A percentile compares a stretch with the other conserved stretches of the same genome.
phyloP scores from a whole-genome alignment of 2,797 vertebrate genomes.

The Siniperca undulata region DNA sequence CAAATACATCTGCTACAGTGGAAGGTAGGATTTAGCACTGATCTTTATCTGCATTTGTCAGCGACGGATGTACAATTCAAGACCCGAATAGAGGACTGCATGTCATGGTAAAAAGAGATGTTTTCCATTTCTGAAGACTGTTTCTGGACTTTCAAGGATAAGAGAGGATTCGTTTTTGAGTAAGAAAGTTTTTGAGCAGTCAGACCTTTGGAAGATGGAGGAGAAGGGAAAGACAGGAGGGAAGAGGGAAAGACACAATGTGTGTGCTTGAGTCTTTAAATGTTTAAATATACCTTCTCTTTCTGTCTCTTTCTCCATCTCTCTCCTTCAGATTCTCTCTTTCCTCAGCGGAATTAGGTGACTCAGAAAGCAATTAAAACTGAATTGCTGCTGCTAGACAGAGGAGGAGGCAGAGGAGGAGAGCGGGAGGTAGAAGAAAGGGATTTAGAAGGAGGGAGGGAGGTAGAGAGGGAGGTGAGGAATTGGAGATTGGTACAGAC shows the following conservation, averaged over 20 bases:
- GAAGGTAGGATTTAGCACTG: neutral
- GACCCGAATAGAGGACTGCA: neutral
- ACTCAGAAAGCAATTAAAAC: slow-evolving; percentile 84
- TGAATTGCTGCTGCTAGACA: slow-evolving; percentile 71
- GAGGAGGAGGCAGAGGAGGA: slow-evolving; percentile 66
- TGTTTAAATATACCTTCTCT: slow-evolving; percentile 64
- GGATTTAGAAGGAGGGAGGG: slow-evolving; percentile 55
- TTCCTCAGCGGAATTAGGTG: slow-evolving; percentile 74
- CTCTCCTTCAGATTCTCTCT: slow-evolving; percentile 49
- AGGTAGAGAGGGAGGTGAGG: slow-evolving; percentile 52
- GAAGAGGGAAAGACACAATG: slow-evolving; percentile 5
- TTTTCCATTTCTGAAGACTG: slow-evolving; percentile 14
- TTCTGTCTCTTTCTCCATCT: slow-evolving; percentile 39
- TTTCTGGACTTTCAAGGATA: slow-evolving; percentile 20
- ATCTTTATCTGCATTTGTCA: neutral
- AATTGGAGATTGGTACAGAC: slow-evolving; percentile 49
- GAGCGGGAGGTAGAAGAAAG: slow-evolving; percentile 62
- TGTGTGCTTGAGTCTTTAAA: slow-evolving; percentile 45
- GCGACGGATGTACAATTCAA: neutral
- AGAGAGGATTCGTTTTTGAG: slow-evolving; percentile 17
- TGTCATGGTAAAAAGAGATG: slow-evolving; percentile 8
- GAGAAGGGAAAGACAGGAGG: neutral
- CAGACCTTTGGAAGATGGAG: slow-evolving; percentile 1
- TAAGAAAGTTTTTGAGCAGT: slow-evolving; percentile 28
- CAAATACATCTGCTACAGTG: neutral